Percentiles rank a stretch among this genome's conserved stretches.
phyloP scores from a whole-genome alignment of 2,888 invertebrate species.

The Spilosoma lubricipeda region DNA sequence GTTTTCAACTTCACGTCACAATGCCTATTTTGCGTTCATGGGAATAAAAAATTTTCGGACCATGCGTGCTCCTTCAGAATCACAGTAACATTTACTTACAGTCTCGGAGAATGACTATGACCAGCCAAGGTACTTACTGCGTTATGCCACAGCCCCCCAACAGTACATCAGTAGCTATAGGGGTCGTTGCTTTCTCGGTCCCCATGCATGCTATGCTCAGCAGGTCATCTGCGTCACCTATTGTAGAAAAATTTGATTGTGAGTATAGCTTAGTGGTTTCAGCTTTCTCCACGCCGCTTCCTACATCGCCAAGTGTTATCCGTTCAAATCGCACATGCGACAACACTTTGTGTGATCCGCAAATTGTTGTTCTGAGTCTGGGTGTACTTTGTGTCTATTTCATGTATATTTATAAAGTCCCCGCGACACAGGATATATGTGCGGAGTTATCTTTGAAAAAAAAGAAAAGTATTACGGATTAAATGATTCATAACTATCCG shows the following conservation, averaged over 20 bases:
- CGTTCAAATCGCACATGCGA: too few species aligned
- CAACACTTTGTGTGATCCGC: too few species aligned
- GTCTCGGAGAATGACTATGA: background rate
- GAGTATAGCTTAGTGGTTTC: too few species aligned
- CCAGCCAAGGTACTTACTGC: background rate
- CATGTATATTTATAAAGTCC: too few species aligned
- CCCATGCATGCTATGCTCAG: background rate
- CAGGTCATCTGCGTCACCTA: background rate
- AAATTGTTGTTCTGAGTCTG: too few species aligned
- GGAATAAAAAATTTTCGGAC: background rate
- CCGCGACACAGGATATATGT: too few species aligned
- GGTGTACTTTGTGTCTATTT: too few species aligned
- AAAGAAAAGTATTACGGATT: background rate
- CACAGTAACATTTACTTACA: too few species aligned
- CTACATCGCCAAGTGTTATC: too few species aligned
- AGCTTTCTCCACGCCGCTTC: too few species aligned
- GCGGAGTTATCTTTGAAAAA: too few species aligned
- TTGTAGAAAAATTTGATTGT: background rate
- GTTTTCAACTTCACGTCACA: background rate
- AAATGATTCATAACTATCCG: background rate
- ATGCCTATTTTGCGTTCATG: background rate
- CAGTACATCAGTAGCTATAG: background rate
- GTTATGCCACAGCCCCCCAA: background rate
- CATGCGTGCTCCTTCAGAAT: background rate
- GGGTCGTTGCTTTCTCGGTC: background rate